Evolutionary conservation across 23 tunicate species (phyloP).

Genomic region (Ciona savignyi): DNA sequence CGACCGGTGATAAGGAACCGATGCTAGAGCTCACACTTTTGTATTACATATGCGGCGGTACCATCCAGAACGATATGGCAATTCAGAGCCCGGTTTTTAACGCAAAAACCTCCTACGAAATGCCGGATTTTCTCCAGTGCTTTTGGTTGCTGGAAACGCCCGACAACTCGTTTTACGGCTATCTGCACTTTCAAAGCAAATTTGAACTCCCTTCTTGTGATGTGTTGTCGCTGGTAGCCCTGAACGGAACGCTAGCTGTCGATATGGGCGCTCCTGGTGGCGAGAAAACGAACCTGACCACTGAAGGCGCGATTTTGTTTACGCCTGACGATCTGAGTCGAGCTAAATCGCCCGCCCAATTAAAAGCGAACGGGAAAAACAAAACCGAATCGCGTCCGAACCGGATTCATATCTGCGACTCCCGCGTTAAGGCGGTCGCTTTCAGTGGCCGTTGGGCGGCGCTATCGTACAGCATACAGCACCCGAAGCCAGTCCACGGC

Average conservation of each 20-base stretch:
- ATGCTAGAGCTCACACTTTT: not conserved
- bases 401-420: not conserved
- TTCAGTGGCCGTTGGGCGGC: conserved; percentile 13
- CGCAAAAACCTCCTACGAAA: not conserved
- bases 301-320: not conserved
- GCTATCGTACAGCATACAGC: not conserved
- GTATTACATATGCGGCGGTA: conserved; percentile 16
- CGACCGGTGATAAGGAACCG: not conserved
- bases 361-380: not conserved
- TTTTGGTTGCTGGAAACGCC: conserved; percentile 23
- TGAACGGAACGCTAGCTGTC: not conserved
- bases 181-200: not conserved
- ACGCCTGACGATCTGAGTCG: not conserved
- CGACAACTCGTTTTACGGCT: conserved; percentile 11
- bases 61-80: conserved; percentile 1
- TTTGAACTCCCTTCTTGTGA: conserved; percentile 5
- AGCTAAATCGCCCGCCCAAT: not conserved
- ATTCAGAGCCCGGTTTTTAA: conserved; percentile 9
- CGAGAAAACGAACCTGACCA: not conserved
- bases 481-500: not conserved
- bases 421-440: not conserved
- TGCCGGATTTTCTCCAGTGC: conserved; percentile 10
- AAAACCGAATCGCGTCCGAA: not conserved
- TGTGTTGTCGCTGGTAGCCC: conserved; percentile 5
- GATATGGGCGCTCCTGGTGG: not conserved